These are phyloP conservation scores for Moxostoma hubbsi DNA, from an alignment of 2,797 vertebrate genomes.

Conservation along the genomic window DNA sequence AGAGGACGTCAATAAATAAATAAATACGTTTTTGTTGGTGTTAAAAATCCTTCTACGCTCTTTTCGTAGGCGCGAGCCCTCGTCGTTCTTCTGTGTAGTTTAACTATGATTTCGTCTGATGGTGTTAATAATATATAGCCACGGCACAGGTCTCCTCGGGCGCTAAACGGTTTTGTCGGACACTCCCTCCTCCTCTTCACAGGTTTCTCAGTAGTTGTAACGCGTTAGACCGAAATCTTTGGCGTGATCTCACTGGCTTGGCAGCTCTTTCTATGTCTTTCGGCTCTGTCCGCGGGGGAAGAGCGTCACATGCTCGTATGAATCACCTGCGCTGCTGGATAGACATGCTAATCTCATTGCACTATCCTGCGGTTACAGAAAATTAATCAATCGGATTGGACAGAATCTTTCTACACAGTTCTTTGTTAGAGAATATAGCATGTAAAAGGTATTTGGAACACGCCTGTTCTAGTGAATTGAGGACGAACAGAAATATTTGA, in stretches of 20 bases:
- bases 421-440: background rate
- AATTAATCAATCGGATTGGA: background rate
- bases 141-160: background rate
- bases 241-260: constrained; percentile 46
- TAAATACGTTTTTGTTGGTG: background rate
- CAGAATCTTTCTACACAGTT: too few relatives aligned
- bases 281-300: background rate
- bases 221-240: constrained; percentile 17
- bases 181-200: constrained; percentile 14
- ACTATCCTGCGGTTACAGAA: constrained; percentile 23
- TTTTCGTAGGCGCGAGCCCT: too few relatives aligned
- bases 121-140: constrained; percentile 11
- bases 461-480: background rate
- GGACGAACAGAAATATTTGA: too few relatives aligned
- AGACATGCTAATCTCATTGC: constrained; percentile 3
- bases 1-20: constrained; percentile 11
- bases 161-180: constrained; percentile 13
- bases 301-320: background rate
- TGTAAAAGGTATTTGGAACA: too few relatives aligned
- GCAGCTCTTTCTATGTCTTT: constrained; percentile 13
- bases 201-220: constrained; percentile 18
- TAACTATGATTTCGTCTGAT: background rate
- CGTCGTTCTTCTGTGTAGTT: background rate
- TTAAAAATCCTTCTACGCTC: background rate
- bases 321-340: background rate